Conservation (phyloP, 30 jellyfish, hydroid and myxozoan species). For the Aurelia coerulea region DNA sequence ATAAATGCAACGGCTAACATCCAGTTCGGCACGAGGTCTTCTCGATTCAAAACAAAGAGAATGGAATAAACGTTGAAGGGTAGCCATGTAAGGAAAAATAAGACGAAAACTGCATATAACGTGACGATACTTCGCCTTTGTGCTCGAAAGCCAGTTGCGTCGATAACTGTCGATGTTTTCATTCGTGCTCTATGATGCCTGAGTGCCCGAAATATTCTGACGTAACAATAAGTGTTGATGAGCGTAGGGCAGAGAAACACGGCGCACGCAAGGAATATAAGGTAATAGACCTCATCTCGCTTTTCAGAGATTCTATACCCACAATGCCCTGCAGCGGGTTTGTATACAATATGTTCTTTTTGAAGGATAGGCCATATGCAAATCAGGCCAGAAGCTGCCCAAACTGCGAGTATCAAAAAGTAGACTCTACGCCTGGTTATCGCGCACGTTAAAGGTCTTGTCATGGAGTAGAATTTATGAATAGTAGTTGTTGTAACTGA, state of each 20-base stretch:
- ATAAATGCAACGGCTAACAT: constrained; percentile 63
- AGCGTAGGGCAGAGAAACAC: constrained; percentile 67
- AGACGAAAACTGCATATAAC: constrained; percentile 48
- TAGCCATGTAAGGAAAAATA: constrained; percentile 76
- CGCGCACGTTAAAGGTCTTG: constrained; percentile 64
- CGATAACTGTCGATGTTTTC: constrained; percentile 28
- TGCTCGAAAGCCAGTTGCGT: constrained; percentile 49
- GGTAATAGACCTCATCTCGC: constrained; percentile 25
- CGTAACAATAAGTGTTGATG: constrained; percentile 44
- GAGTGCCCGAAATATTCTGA: constrained; percentile 53
- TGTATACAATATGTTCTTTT: constrained; percentile 41
- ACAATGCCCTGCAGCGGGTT: constrained; percentile 75
- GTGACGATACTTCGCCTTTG: constrained; percentile 72
- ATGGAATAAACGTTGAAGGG: constrained; percentile 76
- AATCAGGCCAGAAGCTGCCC: constrained; percentile 49
- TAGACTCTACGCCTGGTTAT: constrained; percentile 27
- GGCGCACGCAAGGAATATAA: constrained; percentile 40
- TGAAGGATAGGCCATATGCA: constrained; percentile 62
- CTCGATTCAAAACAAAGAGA: constrained; percentile 44
- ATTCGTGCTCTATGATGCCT: constrained; percentile 61
- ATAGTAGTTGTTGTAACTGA: constrained; percentile 73
- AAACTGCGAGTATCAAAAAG: constrained; percentile 18
- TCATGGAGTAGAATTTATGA: constrained; percentile 62
- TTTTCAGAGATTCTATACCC: constrained; percentile 33
- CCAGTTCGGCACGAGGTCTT: constrained; percentile 47